Evolutionary conservation across 1,140 invertebrate genomes (phyloP), one percentile per base, ranked within the genome.

Genomic region (Goniozus legneri): DNA sequence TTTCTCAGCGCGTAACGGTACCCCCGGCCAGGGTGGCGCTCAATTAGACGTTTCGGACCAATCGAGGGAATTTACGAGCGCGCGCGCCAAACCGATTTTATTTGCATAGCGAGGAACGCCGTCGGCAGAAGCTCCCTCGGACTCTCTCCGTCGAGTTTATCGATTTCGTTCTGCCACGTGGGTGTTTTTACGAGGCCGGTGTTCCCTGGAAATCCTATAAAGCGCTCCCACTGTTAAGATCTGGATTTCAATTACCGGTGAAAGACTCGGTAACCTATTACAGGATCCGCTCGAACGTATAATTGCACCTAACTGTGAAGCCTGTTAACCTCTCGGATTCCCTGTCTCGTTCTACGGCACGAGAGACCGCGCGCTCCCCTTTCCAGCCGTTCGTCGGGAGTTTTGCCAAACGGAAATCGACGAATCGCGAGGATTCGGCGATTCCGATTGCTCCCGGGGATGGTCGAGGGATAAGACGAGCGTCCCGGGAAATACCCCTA

Each of bases 201-300:
- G 39, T 59, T 56, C 58, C 58, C 45, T 20, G 33, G 47, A 62
- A 65, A 59, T 44, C 43, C 54, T 37, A 63, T 65, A 63, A 63
- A 65, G 36, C 38, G 38, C 2, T 15, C 45, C 45, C 51, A 51
- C 27, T 22, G 19, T 32, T 16, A 42, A 44, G 60, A 67, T 69
- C 60, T 58, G 57, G 56, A 63, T 71, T 60, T 71, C 64, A 67
- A 71, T 73, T 68, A 71, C 52, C 56, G 56, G 52, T 44, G 43
- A 60, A 59, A 61, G 56, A 51, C 53, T 61, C 41, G 46, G 57
- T 41, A 55, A 53, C 19, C 56, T 47, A 65, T 70, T 69, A 65
- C 48, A 14, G 21, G 56, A 61, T 54, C 56, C 62, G 57, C 57
- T 69, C 62, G 54, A 52, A 63, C 60, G 58, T 62, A 54, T 69